Conservation (phyloP, 2,797 vertebrate species). For the Knipowitschia caucasica region DNA sequence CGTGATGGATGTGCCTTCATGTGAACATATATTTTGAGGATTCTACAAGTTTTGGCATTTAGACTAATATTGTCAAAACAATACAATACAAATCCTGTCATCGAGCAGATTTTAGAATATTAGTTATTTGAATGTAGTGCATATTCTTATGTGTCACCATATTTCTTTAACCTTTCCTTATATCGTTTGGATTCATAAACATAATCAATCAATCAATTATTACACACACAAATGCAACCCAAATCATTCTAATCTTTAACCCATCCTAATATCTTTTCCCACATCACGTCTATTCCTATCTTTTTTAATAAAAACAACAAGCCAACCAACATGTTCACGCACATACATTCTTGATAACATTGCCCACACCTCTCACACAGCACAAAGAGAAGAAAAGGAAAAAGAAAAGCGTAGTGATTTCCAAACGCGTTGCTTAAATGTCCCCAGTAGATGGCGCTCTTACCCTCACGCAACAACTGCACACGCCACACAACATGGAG, state of each 20-base stretch:
- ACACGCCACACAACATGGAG: not conserved
- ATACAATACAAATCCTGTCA: not conserved
- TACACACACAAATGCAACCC: not conserved
- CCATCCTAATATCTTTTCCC: too few species aligned
- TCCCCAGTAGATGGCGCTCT: conserved; percentile 58
- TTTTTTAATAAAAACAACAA: too few species aligned
- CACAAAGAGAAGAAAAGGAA: too few species aligned
- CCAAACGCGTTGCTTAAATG: conserved; percentile 18
- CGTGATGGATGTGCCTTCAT: too few species aligned
- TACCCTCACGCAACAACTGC: conserved; percentile 20
- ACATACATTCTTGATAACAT: not conserved
- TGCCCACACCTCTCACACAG: not conserved
- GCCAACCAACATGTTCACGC: too few species aligned
- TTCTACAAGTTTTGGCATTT: conserved; percentile 3
- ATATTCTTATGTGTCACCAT: not conserved
- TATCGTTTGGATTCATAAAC: too few species aligned
- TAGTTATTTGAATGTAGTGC: not conserved
- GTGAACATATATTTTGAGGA: too few species aligned
- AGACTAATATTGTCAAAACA: not conserved
- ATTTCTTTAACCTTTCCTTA: not conserved
- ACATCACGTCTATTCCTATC: too few species aligned
- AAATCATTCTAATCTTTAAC: not conserved
- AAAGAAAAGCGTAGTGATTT: not conserved
- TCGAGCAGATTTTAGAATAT: not conserved
- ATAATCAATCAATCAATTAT: too few species aligned